Evolutionary conservation across 2,888 invertebrate genomes (phyloP).

Genomic region (Carterocephalus palaemon): DNA sequence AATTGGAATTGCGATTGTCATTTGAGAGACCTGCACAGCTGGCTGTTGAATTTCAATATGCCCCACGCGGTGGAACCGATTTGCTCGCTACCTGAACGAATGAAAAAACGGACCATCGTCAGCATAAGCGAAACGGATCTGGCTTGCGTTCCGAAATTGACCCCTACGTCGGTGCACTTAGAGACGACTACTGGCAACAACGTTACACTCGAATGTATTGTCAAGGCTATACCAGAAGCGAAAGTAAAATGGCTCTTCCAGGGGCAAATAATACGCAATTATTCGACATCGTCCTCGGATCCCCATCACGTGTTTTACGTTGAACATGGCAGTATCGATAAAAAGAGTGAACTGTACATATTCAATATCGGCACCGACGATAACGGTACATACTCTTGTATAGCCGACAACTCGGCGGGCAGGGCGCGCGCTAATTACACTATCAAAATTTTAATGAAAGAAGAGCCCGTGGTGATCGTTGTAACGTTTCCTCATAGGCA

Average conservation of each 20-base stretch:
- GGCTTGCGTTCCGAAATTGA: constrained; percentile 89
- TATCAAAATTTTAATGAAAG: constrained; percentile 85
- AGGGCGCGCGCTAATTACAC: constrained; percentile 89
- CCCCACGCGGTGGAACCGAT: constrained; percentile 88
- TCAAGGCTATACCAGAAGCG: constrained; percentile 89
- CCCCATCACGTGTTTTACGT: constrained; percentile 84
- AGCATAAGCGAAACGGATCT: constrained; percentile 83
- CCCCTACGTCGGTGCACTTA: constrained; percentile 85
- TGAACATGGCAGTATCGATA: constrained; percentile 85
- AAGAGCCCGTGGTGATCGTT: constrained; percentile 83
- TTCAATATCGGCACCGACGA: constrained; percentile 87
- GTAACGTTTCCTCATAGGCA: constrained; percentile 85
- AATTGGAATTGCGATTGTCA: constrained; percentile 94
- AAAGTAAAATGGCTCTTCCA: constrained; percentile 91
- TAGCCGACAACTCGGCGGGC: constrained; percentile 92
- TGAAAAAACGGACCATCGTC: constrained; percentile 83
- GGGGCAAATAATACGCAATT: constrained; percentile 88
- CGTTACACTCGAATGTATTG: constrained; percentile 88
- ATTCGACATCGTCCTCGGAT: constrained; percentile 82
- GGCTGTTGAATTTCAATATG: constrained; percentile 87
- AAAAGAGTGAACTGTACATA: constrained; percentile 88
- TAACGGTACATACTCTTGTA: constrained; percentile 91
- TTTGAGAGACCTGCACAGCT: constrained; percentile 85
- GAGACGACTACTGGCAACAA: constrained; percentile 90
- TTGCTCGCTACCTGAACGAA: constrained; percentile 84